Percentiles rank a stretch among this genome's conserved stretches.
phyloP scores from a whole-genome alignment of 2,797 vertebrate genomes.

The Arrhamphus sclerolepis region DNA sequence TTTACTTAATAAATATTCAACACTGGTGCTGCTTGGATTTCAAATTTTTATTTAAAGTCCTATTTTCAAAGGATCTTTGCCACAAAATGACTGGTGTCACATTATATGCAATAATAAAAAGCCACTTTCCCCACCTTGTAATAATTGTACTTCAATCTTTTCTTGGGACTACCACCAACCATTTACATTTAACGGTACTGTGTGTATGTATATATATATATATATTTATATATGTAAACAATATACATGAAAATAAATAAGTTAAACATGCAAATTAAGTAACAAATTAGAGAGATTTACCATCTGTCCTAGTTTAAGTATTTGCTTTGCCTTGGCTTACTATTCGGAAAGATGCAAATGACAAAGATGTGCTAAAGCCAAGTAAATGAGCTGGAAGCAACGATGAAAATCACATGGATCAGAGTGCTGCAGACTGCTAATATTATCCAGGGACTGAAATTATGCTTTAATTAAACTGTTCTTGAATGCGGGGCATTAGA shows the following conservation, averaged over 20 bases:
- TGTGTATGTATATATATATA: constrained; percentile 29
- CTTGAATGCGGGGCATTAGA: constrained; percentile 18
- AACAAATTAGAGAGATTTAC: constrained; percentile 57
- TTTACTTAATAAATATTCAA: constrained; percentile 48
- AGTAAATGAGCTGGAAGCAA: constrained; percentile 42
- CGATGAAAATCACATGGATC: constrained; percentile 41
- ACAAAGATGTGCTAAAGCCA: constrained; percentile 44
- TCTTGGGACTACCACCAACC: constrained; percentile 31
- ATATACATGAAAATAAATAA: constrained; percentile 74
- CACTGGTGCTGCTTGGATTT: constrained; percentile 38
- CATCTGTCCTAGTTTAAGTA: constrained; percentile 36
- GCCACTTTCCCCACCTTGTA: constrained; percentile 53
- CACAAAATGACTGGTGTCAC: constrained; percentile 63
- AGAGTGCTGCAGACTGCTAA: constrained; percentile 21
- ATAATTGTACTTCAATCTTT: constrained; percentile 42
- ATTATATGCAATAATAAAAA: constrained; percentile 63
- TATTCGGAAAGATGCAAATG: constrained; percentile 43
- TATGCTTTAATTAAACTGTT: constrained; percentile 39
- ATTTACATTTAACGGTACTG: constrained; percentile 36
- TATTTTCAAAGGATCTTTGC: constrained; percentile 56
- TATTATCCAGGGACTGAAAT: constrained; percentile 41
- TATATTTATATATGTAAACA: constrained; percentile 22
- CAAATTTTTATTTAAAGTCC: constrained; percentile 68
- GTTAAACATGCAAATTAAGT: constrained; percentile 71
- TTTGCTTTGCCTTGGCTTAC: constrained; percentile 53